Evolutionary conservation across 2,888 invertebrate species (phyloP).

Genomic region (Ormyrus nitidulus): DNA sequence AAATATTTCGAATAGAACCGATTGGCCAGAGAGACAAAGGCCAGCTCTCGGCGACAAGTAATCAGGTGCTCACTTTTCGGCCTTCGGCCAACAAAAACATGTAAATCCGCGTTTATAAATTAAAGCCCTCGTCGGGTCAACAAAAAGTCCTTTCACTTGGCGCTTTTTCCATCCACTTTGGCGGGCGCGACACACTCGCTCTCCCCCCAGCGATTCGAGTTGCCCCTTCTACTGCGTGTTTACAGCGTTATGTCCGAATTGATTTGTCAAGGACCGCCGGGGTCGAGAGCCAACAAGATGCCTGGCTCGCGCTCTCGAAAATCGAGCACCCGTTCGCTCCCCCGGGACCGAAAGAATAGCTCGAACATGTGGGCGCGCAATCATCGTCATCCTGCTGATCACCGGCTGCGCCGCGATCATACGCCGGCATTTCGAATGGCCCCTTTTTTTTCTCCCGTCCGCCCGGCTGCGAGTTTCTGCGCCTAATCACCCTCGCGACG

Average conservation of each 20-base stretch:
- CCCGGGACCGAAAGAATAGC: background rate
- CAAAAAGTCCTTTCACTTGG: slow-evolving; percentile 22
- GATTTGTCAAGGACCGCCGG: slow-evolving; percentile 69
- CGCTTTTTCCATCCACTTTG: slow-evolving; percentile 41
- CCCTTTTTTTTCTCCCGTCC: slow-evolving; percentile 14
- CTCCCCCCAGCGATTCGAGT: background rate
- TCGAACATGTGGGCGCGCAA: slow-evolving; percentile 69
- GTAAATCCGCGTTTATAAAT: slow-evolving; percentile 16
- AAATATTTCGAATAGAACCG: too few species aligned
- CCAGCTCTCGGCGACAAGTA: slow-evolving; percentile 1
- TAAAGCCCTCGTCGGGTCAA: slow-evolving; percentile 14
- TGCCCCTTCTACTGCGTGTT: slow-evolving; percentile 63
- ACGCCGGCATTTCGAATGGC: slow-evolving; percentile 20
- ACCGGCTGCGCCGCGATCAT: slow-evolving; percentile 2
- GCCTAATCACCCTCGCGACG: slow-evolving; percentile 25
- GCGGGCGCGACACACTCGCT: slow-evolving; percentile 5
- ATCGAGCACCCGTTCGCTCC: slow-evolving; percentile 63
- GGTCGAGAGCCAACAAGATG: slow-evolving; percentile 56
- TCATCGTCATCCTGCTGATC: slow-evolving; percentile 65
- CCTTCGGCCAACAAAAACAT: slow-evolving; percentile 18
- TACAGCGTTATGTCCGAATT: slow-evolving; percentile 72
- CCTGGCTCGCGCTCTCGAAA: slow-evolving; percentile 66
- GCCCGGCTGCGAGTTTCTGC: slow-evolving; percentile 3
- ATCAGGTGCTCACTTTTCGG: background rate
- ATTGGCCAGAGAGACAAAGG: background rate